phyloP scores from a whole-genome alignment of 2,113 vertebrate species.

The Hippotragus niger region DNA sequence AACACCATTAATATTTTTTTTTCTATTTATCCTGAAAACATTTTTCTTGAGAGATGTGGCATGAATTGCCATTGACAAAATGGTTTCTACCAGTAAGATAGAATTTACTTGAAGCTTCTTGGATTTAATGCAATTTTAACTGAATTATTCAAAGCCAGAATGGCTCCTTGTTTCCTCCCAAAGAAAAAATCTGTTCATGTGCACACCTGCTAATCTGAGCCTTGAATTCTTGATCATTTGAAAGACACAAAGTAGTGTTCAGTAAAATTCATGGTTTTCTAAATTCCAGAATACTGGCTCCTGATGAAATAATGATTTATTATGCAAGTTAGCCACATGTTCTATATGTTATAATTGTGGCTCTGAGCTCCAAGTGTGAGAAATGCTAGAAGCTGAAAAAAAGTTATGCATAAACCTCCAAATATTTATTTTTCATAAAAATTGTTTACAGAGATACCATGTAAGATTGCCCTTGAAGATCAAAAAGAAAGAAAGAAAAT shows the following conservation, averaged over 20 bases:
- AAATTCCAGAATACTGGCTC: neutral
- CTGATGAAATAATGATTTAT: slow-evolving; percentile 32
- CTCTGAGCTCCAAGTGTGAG: neutral
- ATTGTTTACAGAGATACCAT: neutral
- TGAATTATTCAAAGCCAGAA: slow-evolving; percentile 11
- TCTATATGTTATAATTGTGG: neutral
- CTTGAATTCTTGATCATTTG: neutral
- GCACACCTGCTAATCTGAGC: neutral
- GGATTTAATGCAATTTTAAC: slow-evolving; percentile 17
- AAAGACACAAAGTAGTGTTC: neutral
- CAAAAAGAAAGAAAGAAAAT: neutral
- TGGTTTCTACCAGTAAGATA: slow-evolving; percentile 17
- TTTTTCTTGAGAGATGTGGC: neutral
- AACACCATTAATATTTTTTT: neutral
- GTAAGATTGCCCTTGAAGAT: neutral
- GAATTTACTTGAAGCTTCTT: neutral
- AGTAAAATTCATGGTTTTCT: neutral
- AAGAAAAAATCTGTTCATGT: slow-evolving; percentile 19
- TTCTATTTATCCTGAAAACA: slow-evolving; percentile 31
- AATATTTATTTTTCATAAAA: neutral
- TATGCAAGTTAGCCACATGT: neutral
- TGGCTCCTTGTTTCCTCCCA: neutral
- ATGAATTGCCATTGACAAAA: slow-evolving; percentile 9
- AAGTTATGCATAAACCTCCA: neutral
- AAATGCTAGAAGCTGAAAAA: neutral